Evolutionary conservation across 2,113 vertebrate genomes (phyloP).

Genomic region (Chlamydotis undulata): DNA sequence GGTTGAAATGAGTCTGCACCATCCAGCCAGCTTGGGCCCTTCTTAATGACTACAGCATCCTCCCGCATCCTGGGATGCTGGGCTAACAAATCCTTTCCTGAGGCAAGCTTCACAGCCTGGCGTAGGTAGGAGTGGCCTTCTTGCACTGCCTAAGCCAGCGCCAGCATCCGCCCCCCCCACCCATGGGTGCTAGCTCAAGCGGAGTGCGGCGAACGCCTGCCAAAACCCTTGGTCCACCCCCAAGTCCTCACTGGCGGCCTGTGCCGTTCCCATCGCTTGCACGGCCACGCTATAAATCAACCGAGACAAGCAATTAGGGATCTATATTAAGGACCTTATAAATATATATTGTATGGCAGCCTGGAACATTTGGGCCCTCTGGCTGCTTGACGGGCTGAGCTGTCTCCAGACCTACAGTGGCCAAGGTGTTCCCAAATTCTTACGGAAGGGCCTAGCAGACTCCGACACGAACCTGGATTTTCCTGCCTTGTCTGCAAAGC

Average conservation of each 20-base stretch:
- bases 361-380: background rate
- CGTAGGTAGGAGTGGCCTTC: accelerated
- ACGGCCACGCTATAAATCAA: slow-evolving; percentile 16
- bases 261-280: background rate
- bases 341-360: slow-evolving; percentile 48
- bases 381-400: slow-evolving; percentile 2
- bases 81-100: background rate
- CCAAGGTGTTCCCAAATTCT: background rate
- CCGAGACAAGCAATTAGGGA: slow-evolving; percentile 42
- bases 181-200: accelerated
- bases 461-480: accelerated
- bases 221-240: background rate
- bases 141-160: background rate
- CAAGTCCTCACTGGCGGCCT: accelerated
- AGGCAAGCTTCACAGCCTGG: background rate
- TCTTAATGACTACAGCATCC: background rate
- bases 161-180: background rate
- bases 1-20: accelerated
- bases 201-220: accelerated
- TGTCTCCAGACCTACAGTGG: background rate
- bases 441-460: background rate
- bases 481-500: background rate
- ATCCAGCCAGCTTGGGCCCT: background rate
- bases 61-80: background rate
- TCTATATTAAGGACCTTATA: slow-evolving; percentile 62